Conservation (phyloP, 2,797 vertebrate genomes). For the Ataeniobius toweri region DNA sequence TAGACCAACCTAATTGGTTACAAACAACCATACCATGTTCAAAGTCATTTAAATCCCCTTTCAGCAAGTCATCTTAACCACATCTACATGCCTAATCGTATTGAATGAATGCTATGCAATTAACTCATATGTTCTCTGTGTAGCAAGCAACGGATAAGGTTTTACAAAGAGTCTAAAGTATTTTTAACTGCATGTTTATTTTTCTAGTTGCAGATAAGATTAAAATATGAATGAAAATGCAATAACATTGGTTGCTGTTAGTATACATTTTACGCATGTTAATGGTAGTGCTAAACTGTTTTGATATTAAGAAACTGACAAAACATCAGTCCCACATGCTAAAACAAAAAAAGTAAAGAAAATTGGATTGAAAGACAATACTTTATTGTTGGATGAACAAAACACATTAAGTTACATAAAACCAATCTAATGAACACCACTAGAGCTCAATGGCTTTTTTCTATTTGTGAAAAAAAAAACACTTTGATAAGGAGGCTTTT, state of each 20-base stretch:
- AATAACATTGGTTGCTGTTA: not conserved
- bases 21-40: not conserved
- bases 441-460: conserved; percentile 12
- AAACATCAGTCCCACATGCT: not conserved
- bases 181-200: not conserved
- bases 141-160: not conserved
- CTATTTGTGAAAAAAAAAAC: conserved; percentile 29
- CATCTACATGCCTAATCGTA: not conserved
- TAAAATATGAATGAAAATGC: not conserved
- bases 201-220: not conserved
- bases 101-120: not conserved
- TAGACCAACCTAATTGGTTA: not conserved
- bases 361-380: not conserved
- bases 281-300: not conserved
- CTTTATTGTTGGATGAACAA: not conserved
- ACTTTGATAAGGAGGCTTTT: conserved; percentile 27
- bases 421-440: not conserved
- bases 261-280: not conserved
- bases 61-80: not conserved
- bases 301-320: not conserved
- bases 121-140: not conserved
- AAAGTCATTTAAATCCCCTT: not conserved
- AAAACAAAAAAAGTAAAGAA: not conserved
- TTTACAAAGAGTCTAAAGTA: not conserved
- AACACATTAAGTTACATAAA: not conserved